Conservation (phyloP, 2,113 vertebrate species). For the Corapipo altera region DNA sequence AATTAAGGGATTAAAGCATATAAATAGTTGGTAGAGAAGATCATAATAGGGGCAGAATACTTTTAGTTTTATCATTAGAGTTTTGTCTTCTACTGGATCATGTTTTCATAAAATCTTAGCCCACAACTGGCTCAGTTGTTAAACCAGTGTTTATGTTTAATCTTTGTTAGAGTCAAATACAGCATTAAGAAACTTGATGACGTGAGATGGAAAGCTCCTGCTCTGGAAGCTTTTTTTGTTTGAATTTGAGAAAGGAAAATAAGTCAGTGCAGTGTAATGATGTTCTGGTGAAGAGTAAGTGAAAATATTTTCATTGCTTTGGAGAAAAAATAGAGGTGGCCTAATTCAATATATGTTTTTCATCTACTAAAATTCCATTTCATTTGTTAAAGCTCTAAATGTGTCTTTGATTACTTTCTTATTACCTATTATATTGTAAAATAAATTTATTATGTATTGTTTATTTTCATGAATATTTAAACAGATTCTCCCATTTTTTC, state of each 20-base stretch:
- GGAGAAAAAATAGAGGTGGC: background rate
- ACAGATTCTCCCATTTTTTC: constrained; percentile 40
- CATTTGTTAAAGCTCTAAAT: constrained; percentile 47
- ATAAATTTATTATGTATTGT: constrained; percentile 48
- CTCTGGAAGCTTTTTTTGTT: constrained; percentile 4
- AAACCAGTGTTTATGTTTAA: background rate
- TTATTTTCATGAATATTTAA: constrained; percentile 67
- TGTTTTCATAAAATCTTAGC: background rate
- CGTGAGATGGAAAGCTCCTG: background rate
- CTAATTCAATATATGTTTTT: constrained; percentile 36
- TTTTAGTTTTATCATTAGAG: background rate
- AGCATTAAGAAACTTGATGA: constrained; percentile 15
- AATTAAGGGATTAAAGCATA: background rate
- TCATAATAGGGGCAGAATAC: background rate
- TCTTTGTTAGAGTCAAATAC: constrained; percentile 13
- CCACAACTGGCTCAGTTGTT: background rate
- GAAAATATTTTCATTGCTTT: constrained; percentile 32
- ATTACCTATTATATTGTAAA: constrained; percentile 34
- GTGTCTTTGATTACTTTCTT: constrained; percentile 38
- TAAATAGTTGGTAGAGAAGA: background rate
- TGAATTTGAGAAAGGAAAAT: constrained; percentile 7
- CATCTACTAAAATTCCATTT: constrained; percentile 48
- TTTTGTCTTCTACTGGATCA: background rate
- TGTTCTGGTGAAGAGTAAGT: constrained; percentile 5
- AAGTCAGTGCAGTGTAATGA: constrained; percentile 16